Conservation (phyloP, 2,888 invertebrate species). For the Himalopsyche anomala region DNA sequence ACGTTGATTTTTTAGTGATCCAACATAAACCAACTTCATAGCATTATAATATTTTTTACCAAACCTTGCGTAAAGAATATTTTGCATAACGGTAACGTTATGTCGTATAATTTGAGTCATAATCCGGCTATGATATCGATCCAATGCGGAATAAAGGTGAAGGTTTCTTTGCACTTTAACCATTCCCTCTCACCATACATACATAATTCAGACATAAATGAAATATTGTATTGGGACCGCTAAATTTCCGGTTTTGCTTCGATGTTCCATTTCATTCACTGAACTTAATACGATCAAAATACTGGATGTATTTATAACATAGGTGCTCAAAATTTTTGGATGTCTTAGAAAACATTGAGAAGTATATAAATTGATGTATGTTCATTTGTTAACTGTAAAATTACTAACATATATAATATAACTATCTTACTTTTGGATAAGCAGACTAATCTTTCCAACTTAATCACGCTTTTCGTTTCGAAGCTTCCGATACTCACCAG, state of each 20-base stretch:
- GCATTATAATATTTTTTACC: background rate
- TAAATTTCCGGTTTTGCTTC: constrained; percentile 3
- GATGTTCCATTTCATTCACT: background rate
- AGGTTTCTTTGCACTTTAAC: constrained; percentile 24
- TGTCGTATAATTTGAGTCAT: constrained; percentile 1
- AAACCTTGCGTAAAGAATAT: background rate
- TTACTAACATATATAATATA: too few species aligned
- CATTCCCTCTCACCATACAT: constrained; percentile 11
- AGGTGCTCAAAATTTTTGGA: too few species aligned
- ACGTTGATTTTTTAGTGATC: too few species aligned
- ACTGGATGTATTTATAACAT: too few species aligned
- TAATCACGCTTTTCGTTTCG: too few species aligned
- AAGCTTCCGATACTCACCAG: too few species aligned
- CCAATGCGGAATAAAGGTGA: constrained; percentile 19
- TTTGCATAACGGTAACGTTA: background rate
- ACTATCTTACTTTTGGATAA: too few species aligned
- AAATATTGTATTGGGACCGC: background rate
- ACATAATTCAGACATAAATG: background rate
- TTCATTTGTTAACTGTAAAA: too few species aligned
- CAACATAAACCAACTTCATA: too few species aligned
- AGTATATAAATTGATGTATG: too few species aligned
- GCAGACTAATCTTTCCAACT: too few species aligned
- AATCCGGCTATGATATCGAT: constrained; percentile 22
- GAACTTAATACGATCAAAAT: background rate
- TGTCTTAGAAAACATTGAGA: too few species aligned